A percentile compares a stretch with the other conserved stretches of the same genome.
phyloP scores from a whole-genome alignment of 2,888 invertebrate species.

The Apocheima hispidaria region DNA sequence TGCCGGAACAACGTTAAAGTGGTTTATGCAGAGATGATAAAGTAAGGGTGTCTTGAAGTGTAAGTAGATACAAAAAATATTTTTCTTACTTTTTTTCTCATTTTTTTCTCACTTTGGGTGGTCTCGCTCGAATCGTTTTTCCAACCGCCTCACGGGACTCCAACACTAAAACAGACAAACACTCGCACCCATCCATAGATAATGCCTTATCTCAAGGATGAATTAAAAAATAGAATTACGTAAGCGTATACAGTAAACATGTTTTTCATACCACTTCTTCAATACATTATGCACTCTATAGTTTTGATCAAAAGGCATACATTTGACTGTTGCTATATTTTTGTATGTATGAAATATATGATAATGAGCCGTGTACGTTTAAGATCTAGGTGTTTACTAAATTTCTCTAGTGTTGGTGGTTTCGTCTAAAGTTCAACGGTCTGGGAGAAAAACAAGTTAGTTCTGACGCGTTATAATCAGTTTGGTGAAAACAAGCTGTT shows the following conservation, averaged over 20 bases:
- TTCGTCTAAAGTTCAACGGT: conserved; percentile 34
- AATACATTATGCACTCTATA: conserved; percentile 16
- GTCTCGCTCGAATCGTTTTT: neutral
- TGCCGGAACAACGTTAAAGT: too few species aligned
- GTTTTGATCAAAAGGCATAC: neutral
- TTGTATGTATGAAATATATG: conserved; percentile 8
- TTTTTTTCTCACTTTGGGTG: neutral
- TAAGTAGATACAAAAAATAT: too few species aligned
- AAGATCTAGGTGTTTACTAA: conserved; percentile 32
- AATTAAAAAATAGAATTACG: conserved; percentile 60
- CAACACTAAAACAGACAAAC: conserved; percentile 28
- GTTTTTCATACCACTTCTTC: conserved; percentile 50
- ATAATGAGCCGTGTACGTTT: conserved; percentile 20
- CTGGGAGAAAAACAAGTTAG: conserved; percentile 32
- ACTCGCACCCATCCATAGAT: conserved; percentile 51
- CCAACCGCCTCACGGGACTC: conserved; percentile 14
- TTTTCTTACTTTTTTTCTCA: too few species aligned
- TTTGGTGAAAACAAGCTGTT: conserved; percentile 17
- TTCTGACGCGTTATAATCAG: conserved; percentile 1
- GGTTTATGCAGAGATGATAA: too few species aligned
- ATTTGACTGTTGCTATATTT: neutral
- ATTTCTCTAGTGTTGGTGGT: conserved; percentile 27
- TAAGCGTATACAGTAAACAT: conserved; percentile 60
- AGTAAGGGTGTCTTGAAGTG: too few species aligned
- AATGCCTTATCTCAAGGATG: conserved; percentile 65